These are phyloP conservation scores for Drosophila pegasa DNA, from an alignment of 2,888 invertebrate genomes.

Conservation along the genomic window DNA sequence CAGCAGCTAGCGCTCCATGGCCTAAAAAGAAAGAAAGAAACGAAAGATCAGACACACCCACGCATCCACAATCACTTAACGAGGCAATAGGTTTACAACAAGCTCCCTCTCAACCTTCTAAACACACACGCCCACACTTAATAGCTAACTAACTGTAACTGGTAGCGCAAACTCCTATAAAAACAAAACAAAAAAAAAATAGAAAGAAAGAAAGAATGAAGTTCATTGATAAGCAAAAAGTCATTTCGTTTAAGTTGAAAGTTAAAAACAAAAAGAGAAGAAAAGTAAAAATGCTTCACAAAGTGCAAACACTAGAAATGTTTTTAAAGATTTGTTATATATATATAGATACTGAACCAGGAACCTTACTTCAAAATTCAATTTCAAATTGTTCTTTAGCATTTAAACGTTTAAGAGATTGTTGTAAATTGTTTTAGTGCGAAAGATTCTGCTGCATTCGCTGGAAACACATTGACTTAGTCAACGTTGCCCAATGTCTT, in stretches of 20 bases:
- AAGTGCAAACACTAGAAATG: conserved; percentile 44
- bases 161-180: conserved; percentile 49
- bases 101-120: conserved; percentile 29
- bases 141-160: conserved; percentile 38
- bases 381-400: conserved; percentile 72
- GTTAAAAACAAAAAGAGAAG: conserved; percentile 4
- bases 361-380: conserved; percentile 36
- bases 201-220: conserved; percentile 6
- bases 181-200: conserved; percentile 30
- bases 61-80: conserved; percentile 30
- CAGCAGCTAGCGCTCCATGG: conserved; percentile 49
- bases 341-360: conserved; percentile 18
- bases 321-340: conserved; percentile 53
- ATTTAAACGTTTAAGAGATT: conserved; percentile 69
- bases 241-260: conserved; percentile 73
- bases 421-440: conserved; percentile 58
- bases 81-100: conserved; percentile 65
- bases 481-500: conserved; percentile 51
- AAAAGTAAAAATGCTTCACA: conserved; percentile 36
- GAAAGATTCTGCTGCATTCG: conserved; percentile 50
- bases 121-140: conserved; percentile 13
- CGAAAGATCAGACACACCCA: conserved; percentile 33
- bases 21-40: conserved; percentile 24
- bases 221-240: conserved; percentile 68
- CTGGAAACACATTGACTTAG: conserved; percentile 60